Evolutionary conservation across 2,888 invertebrate species (phyloP), one percentile per base, ranked within the genome.

Genomic region (Itoplectis maculator): DNA sequence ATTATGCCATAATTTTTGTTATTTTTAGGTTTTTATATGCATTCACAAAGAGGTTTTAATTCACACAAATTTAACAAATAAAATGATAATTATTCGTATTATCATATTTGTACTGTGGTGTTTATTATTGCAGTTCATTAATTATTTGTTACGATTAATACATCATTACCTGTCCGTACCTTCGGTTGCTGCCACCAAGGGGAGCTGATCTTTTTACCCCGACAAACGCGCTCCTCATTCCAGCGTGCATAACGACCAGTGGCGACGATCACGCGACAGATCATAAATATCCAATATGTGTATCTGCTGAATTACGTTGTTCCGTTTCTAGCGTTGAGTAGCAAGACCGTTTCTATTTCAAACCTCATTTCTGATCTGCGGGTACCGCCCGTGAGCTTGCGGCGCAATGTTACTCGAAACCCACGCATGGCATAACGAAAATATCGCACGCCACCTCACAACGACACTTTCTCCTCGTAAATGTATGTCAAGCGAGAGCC

Each of bases 151-250:
- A 63, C 61, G 80, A 82, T 83, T 70, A 77, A 73, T 56, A 76
- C 61, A 69, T 81, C 81, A 85, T 86, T 86, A 86, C 84, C 85
- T 86, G 85, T 35, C 84, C 87, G 85, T 87, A 87, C 87, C 87
- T 87, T 86, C 86, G 84, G 85, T 82, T 76, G 85, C 84, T 84
- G 74, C 63, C 75, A 56, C 83, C 61, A 45, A 84, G 86, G 42
- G 87, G 85, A 51, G 84, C 82, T 66, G 85, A 85, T 78, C 84
- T 84, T 49, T 84, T 86, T 29, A 86, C 85, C 59, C 87, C 88
- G 81, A 90, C 84, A 83, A 91, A 88, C 74, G 91, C 86, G 76
- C 91, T 90, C 84, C 91, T 90, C 86, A 91, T 89, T 83, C 91
- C 91, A 81, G 90, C 90, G 72, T 91, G 91, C 91, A 91, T 91